A percentile compares a stretch with the other conserved stretches of the same genome.
Evolutionary conservation across 2,113 vertebrate genomes (phyloP).

Genomic region (Saccopteryx bilineata): DNA sequence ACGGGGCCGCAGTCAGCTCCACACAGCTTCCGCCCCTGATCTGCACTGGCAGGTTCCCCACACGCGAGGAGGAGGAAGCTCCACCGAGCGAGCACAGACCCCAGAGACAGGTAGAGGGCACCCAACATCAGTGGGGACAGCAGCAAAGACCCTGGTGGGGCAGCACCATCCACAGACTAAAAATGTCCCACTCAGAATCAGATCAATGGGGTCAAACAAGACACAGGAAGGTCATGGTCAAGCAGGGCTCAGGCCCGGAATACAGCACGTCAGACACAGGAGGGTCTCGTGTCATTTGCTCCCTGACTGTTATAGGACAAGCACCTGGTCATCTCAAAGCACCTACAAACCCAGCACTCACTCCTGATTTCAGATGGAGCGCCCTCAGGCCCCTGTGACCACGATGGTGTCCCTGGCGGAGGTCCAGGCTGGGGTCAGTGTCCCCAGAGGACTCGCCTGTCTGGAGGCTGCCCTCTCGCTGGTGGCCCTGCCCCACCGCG

Average conservation of each 20-base stretch:
- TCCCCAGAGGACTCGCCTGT: background rate
- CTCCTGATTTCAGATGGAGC: background rate
- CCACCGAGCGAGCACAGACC: accelerated
- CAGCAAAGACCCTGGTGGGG: accelerated
- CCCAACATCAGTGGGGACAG: background rate
- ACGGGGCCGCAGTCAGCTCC: accelerated
- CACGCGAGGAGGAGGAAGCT: accelerated
- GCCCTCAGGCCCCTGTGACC: background rate
- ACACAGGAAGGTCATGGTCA: accelerated
- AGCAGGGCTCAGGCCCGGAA: accelerated
- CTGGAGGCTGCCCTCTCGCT: background rate
- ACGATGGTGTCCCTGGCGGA: accelerated
- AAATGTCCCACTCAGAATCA: accelerated
- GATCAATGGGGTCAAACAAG: accelerated
- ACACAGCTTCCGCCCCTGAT: background rate
- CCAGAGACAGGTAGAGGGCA: accelerated
- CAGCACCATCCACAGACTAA: accelerated
- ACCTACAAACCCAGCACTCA: background rate
- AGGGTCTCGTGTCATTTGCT: too few species aligned
- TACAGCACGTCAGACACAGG: accelerated
- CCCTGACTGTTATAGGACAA: background rate
- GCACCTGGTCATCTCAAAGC: background rate
- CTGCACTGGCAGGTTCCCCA: background rate
- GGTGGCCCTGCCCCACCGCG: background rate
- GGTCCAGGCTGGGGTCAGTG: background rate